Base-by-base conservation (phyloP, 35 echinoderm and acorn worm genomes). In the Eucidaris tribuloides region DNA sequence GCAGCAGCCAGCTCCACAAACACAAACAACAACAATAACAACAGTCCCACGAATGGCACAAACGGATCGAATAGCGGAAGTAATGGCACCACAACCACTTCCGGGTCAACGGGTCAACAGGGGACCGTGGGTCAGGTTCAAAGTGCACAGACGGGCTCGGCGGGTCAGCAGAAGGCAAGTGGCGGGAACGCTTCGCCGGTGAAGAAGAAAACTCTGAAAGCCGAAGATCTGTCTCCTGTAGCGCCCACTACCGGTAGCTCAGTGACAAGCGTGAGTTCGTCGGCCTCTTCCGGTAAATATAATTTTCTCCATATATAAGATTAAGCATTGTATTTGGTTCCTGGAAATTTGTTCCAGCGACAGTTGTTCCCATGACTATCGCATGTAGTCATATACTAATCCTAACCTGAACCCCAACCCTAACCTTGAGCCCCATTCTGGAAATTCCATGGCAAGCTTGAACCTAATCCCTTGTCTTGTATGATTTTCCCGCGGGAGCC, bases 131-230 rank as follows among this genome's bases (percentile, higher is more conserved):
- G 65, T 78, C 27, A 45, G 22, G 13, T 66, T 3, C 80, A 82
- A 35, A 82, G 58, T 42, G 42, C 48, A 13, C 84, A 86, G 55
- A 78, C 45, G 34, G 39, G 48, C 4, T 18, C 46, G 35, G 42
- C 30, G 20, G 48, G 65, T 19, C 43, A 45, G 29, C 25, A 23
- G 1, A 56, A 45, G 39, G 45, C 46, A 28, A 29, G 20, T 37
- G 49, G 61, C 0, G 61, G 38, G 38, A 71, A 42, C 18, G 66
- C 54, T 46, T 66, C 66, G 2, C 41, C 84, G 4, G 54, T 77
- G 84, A 84, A 78, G 84, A 82, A 80, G 45, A 55, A 74, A 44
- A 35, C 68, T 9, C 20, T 74, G 85, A 88, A 81, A 46, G 85
- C 58, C 5, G 85, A 88, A 19, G 82, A 84, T 20, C 20, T 65